Percentiles rank a stretch among this genome's conserved stretches.
These are phyloP conservation scores for Mellivora capensis DNA, from an alignment of 2,113 vertebrate species.

Conservation along the genomic window DNA sequence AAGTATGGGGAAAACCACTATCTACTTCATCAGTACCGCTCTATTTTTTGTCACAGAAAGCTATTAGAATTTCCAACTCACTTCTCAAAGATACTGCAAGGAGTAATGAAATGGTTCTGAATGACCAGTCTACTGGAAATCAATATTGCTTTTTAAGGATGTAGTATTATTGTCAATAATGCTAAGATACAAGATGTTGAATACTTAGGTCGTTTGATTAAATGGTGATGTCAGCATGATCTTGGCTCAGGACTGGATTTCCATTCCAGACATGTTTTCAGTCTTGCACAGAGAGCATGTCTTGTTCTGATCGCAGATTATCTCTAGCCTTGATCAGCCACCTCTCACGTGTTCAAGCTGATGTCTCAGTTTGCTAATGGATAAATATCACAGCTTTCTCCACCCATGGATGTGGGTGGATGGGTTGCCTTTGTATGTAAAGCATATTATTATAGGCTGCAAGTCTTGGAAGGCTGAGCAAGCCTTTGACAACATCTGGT, in stretches of 20 bases:
- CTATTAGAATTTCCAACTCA: not conserved
- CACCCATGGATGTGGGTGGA: not conserved
- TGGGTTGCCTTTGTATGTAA: not conserved
- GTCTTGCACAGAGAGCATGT: not conserved
- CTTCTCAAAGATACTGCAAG: not conserved
- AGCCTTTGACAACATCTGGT: not conserved
- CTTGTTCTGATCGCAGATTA: not conserved
- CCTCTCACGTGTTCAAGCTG: not conserved
- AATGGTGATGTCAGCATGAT: not conserved
- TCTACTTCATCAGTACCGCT: not conserved
- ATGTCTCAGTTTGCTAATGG: not conserved
- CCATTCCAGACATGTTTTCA: not conserved
- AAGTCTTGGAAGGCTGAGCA: not conserved
- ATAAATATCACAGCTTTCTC: not conserved
- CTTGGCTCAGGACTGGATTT: not conserved
- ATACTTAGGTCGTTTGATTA: conserved; percentile 10
- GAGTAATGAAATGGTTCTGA: not conserved
- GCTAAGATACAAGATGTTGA: not conserved
- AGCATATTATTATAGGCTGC: not conserved
- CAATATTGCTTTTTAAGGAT: not conserved
- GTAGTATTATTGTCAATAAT: not conserved
- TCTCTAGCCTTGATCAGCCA: not conserved
- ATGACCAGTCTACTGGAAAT: not conserved
- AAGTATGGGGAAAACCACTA: not conserved
- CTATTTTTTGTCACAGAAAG: conserved; percentile 23